phyloP scores from a whole-genome alignment of 1,140 invertebrate genomes.

The Habropoda laboriosa region DNA sequence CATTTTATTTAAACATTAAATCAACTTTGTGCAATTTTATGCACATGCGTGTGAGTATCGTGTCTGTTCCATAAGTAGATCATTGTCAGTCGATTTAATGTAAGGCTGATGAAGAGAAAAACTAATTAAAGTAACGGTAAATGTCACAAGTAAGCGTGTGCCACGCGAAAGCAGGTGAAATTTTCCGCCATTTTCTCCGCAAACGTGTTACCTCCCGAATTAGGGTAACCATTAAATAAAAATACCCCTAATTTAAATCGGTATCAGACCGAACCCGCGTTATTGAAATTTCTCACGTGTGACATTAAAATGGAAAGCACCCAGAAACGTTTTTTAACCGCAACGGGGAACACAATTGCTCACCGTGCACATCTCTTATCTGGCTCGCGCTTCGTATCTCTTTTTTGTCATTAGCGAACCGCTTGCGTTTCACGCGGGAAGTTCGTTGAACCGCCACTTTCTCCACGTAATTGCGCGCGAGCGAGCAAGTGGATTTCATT shows the following conservation, averaged over 20 bases:
- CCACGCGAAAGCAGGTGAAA: no score
- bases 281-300: background rate
- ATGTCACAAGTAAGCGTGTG: no score
- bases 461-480: background rate
- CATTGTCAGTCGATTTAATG: no score
- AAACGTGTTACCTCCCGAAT: background rate
- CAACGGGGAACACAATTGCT: background rate
- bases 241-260: no score
- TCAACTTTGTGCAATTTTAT: no score
- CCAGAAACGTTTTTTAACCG: background rate
- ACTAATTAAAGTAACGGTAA: no score
- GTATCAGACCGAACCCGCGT: background rate
- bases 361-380: background rate
- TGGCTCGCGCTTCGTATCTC: background rate
- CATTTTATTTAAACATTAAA: no score
- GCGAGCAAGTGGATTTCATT: constrained; percentile 6
- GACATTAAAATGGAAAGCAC: constrained; percentile 46
- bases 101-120: no score
- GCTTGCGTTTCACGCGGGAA: background rate
- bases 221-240: no score
- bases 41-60: no score
- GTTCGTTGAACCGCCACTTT: constrained; percentile 30
- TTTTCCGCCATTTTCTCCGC: background rate
- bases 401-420: background rate
- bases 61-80: no score